These are phyloP conservation scores for Formica aserva DNA, from an alignment of 2,888 invertebrate species.

Conservation along the genomic window DNA sequence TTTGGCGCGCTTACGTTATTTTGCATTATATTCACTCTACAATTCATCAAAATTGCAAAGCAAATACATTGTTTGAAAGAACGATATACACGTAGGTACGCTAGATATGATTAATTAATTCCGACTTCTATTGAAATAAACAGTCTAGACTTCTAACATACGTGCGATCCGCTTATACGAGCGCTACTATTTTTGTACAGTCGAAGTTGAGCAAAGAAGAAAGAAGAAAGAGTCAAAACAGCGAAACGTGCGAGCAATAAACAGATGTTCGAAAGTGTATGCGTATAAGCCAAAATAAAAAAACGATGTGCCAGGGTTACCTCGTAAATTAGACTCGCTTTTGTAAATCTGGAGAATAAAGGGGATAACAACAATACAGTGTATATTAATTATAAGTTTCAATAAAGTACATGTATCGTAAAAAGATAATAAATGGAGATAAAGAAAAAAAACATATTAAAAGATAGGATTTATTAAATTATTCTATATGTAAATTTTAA, in stretches of 20 bases:
- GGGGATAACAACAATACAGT: constrained; percentile 64
- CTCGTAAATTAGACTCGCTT: constrained; percentile 64
- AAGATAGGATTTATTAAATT: not conserved
- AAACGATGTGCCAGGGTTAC: constrained; percentile 37
- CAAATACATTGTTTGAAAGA: not conserved
- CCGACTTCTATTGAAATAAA: constrained; percentile 7
- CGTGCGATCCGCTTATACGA: constrained; percentile 15
- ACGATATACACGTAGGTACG: not conserved
- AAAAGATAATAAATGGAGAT: not conserved
- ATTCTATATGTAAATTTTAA: not conserved
- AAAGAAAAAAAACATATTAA: not conserved
- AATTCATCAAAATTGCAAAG: not conserved
- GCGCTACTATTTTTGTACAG: constrained; percentile 37
- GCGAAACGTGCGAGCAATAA: constrained; percentile 45
- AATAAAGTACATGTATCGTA: constrained; percentile 45
- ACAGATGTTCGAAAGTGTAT: constrained; percentile 32
- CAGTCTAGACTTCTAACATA: constrained; percentile 5
- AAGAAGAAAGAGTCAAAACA: constrained; percentile 17
- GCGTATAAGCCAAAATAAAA: constrained; percentile 52
- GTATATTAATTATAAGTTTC: constrained; percentile 70
- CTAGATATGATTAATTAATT: constrained; percentile 10
- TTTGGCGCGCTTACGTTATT: not conserved
- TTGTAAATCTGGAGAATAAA: constrained; percentile 62
- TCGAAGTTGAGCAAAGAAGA: not conserved
- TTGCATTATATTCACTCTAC: not conserved